Base-by-base conservation (phyloP, 2,888 invertebrate genomes). In the Spodoptera picta region DNA sequence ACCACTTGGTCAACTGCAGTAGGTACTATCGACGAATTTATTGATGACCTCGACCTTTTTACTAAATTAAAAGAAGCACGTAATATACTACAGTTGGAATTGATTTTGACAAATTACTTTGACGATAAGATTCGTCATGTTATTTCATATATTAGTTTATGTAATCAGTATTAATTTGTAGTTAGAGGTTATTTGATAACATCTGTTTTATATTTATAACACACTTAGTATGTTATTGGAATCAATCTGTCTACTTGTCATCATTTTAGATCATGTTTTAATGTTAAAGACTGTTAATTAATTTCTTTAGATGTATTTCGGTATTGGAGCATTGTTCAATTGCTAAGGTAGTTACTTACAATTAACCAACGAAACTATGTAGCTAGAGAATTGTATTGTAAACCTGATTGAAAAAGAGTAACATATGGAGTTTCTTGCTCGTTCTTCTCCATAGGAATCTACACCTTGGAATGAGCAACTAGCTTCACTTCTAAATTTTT, bases 151-250 rank as follows among this genome's bases (percentile, higher is more conserved):
- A 19, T 56, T 62, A 14, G 63, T 64, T 71, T 68, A 77, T 65
- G 70, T 50, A 76, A 76, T 71, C 65, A 14, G 46, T 55, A 67
- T 73, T 73, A 76, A 71, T 73, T 76, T 65, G 61, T 55, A 58
- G 7, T 12, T 36, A 63, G 52, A 65, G 63, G 70, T 71, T 68
- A 61, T 52, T 19, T 5, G 47, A 43, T 59, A 45, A 49, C 44
- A 57, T 47, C 47, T 53, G 45, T 63, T 70, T 66, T 67, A 73
- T 66, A 56, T 57, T 75, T 53, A 53, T 65, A 65, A 24, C 61
- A 60, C 64, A 54, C n/a, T 41, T 58, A 0, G 52, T 24, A 10
- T 24, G 47, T 51, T 27, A 63, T 57, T 74, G 10, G 47, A 36
- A 58, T 48, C 65, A 52, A 43, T 44, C 27, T 2, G 53, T 57